Evolutionary conservation across 2,113 vertebrate species (phyloP).

Genomic region (Coptodon rendalli): DNA sequence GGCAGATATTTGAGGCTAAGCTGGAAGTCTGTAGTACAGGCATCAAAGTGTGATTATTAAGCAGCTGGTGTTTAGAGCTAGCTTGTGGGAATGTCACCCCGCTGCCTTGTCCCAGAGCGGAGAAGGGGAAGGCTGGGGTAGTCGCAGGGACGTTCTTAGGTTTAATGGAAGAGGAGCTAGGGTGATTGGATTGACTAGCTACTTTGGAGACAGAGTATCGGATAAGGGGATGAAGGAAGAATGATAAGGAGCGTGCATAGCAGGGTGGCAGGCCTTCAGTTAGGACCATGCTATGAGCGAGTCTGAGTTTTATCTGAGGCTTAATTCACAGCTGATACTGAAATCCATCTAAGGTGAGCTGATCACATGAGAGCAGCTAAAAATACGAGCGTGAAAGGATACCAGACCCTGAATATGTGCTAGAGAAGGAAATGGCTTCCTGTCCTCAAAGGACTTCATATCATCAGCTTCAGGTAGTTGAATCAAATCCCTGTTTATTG

Average conservation of each 20-base stretch:
- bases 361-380: not conserved
- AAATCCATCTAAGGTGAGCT: conserved; percentile 11
- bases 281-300: not conserved
- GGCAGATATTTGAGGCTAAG: conserved; percentile 14
- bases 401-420: not conserved
- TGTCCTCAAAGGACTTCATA: not conserved
- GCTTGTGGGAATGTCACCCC: conserved; percentile 35
- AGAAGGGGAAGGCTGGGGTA: not conserved
- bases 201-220: not conserved
- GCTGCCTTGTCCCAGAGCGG: not conserved
- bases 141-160: not conserved
- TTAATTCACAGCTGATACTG: conserved; percentile 11
- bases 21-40: conserved; percentile 8
- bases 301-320: not conserved
- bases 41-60: conserved; percentile 38
- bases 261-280: not conserved
- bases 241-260: not conserved
- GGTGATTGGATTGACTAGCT: not conserved
- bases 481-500: not conserved
- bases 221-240: not conserved
- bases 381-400: conserved; percentile 26
- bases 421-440: not conserved
- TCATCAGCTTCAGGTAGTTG: not conserved
- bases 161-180: conserved; percentile 4
- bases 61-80: conserved; percentile 37